Percentiles rank a stretch among this genome's conserved stretches.
These are phyloP conservation scores for Etheostoma spectabile DNA, from an alignment of 2,113 vertebrate species.

Conservation along the genomic window DNA sequence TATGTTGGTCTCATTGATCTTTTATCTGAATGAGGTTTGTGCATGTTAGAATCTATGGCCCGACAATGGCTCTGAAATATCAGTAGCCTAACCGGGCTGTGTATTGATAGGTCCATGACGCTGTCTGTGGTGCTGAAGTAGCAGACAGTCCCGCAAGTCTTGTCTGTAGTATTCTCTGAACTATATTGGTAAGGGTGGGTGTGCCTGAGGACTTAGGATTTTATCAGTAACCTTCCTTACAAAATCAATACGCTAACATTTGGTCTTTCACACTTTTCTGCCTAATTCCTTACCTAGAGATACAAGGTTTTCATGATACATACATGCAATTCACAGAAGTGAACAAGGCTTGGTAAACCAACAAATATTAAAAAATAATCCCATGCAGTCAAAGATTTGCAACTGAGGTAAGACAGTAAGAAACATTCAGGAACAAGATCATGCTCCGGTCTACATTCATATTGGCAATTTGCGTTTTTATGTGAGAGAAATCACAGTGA, in stretches of 20 bases:
- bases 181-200: too few relatives aligned
- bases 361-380: constrained; percentile 36
- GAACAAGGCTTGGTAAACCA: constrained; percentile 16
- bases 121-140: too few relatives aligned
- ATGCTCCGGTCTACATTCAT: constrained; percentile 71
- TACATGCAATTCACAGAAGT: constrained; percentile 45
- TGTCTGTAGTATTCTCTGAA: too few relatives aligned
- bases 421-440: constrained; percentile 66
- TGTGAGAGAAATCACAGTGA: constrained; percentile 73
- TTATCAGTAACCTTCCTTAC: background rate
- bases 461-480: constrained; percentile 31
- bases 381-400: constrained; percentile 62
- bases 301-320: constrained; percentile 13
- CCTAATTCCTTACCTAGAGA: background rate
- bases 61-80: too few relatives aligned
- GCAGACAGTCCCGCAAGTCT: too few relatives aligned
- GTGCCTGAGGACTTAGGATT: background rate
- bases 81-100: too few relatives aligned
- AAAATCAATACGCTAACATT: constrained; percentile 9
- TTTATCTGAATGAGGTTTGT: too few relatives aligned
- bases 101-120: too few relatives aligned
- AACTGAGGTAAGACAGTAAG: constrained; percentile 53
- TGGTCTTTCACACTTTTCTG: background rate
- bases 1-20: too few relatives aligned
- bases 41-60: too few relatives aligned